Conservation (phyloP, 2,113 vertebrate species). For the Toxotes chatareus region DNA sequence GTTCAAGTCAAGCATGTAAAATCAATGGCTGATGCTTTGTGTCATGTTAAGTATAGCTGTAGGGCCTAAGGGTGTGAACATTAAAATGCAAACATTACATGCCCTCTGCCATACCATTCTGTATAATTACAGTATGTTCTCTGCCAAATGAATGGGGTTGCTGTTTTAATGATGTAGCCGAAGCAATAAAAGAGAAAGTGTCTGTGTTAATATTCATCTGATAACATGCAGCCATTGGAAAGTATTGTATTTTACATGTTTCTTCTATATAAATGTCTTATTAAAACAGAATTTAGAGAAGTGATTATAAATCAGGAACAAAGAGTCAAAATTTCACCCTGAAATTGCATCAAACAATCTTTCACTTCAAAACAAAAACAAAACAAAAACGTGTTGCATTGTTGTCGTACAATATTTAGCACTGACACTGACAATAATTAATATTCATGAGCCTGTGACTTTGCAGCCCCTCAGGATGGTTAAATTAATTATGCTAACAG, state of each 20-base stretch:
- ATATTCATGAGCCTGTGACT: slow-evolving; percentile 78
- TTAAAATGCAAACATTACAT: slow-evolving; percentile 63
- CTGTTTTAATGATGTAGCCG: slow-evolving; percentile 55
- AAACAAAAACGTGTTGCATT: slow-evolving; percentile 70
- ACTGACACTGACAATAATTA: slow-evolving; percentile 72
- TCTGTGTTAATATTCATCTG: slow-evolving; percentile 52
- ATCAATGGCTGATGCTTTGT: slow-evolving; percentile 74
- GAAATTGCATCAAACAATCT: slow-evolving; percentile 61
- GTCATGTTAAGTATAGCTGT: slow-evolving; percentile 46
- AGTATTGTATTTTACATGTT: not conserved
- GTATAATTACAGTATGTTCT: slow-evolving; percentile 49
- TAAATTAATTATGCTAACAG: slow-evolving; percentile 83
- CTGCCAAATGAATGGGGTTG: slow-evolving; percentile 49
- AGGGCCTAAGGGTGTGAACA: slow-evolving; percentile 33
- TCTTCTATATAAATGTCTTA: slow-evolving; percentile 12
- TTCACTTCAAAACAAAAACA: slow-evolving; percentile 62
- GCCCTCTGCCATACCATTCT: slow-evolving; percentile 37
- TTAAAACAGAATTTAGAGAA: slow-evolving; percentile 18
- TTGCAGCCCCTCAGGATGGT: slow-evolving; percentile 76
- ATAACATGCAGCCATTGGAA: not conserved
- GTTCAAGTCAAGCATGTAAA: slow-evolving; percentile 73
- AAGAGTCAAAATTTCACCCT: slow-evolving; percentile 40
- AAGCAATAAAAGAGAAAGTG: slow-evolving; percentile 26
- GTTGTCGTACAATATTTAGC: slow-evolving; percentile 75
- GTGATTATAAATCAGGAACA: slow-evolving; percentile 25